These are phyloP conservation scores for Bradypodion ventrale DNA, from an alignment of 2,797 vertebrate genomes.

Conservation along the genomic window DNA sequence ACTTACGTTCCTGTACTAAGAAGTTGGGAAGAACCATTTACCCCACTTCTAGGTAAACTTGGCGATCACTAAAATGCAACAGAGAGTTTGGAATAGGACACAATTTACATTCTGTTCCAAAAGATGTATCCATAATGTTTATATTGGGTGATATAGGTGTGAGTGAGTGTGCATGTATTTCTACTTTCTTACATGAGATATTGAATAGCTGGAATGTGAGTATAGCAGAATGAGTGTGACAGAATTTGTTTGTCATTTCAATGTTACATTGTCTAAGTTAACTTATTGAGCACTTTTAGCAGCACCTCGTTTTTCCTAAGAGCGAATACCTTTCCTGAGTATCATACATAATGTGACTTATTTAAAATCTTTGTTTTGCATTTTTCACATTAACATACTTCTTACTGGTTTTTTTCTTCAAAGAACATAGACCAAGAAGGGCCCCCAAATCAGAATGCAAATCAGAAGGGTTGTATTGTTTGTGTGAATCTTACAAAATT, in stretches of 20 bases:
- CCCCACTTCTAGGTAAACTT: background rate
- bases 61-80: slow-evolving; percentile 11
- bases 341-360: slow-evolving; percentile 87
- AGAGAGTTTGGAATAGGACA: slow-evolving; percentile 48
- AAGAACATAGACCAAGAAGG: slow-evolving; percentile 52
- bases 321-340: slow-evolving; percentile 83
- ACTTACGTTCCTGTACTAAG: background rate
- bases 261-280: slow-evolving; percentile 73
- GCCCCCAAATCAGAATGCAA: slow-evolving; percentile 62
- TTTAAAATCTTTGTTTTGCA: slow-evolving; percentile 79
- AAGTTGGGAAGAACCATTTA: background rate
- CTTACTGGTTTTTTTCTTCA: slow-evolving; percentile 51
- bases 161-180: slow-evolving; percentile 56
- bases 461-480: slow-evolving; percentile 59
- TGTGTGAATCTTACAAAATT: slow-evolving; percentile 80
- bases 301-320: slow-evolving; percentile 69
- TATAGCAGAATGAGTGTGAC: slow-evolving; percentile 64
- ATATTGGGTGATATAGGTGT: slow-evolving; percentile 70
- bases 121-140: slow-evolving; percentile 56
- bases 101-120: slow-evolving; percentile 45
- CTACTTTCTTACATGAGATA: slow-evolving; percentile 60
- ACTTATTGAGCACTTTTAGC: slow-evolving; percentile 91
- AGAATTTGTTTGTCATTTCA: slow-evolving; percentile 34
- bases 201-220: slow-evolving; percentile 65
- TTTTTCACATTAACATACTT: slow-evolving; percentile 74